Evolutionary conservation across 2,113 vertebrate species (phyloP), one percentile per base, ranked within the genome.

Genomic region (Thinocorus orbignyianus): DNA sequence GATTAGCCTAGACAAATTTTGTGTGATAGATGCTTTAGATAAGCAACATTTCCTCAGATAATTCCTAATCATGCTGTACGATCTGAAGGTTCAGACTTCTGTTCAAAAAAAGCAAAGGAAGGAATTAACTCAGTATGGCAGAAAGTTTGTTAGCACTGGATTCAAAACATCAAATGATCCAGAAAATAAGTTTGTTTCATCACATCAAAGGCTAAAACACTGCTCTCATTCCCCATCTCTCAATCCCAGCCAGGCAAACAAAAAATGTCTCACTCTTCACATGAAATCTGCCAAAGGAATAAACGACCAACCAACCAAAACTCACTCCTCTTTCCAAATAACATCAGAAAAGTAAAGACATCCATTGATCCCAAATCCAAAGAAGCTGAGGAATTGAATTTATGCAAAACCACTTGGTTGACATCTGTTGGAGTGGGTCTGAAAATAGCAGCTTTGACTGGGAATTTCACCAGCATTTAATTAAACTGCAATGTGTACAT

Each of bases 1-100:
- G 87, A 94, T 96, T 51, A 94, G 64, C 61, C 52, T 23, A 71
- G 65, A 68, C 64, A 74, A 87, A 87, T 48, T 35, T 20, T 74
- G 46, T 30, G 10, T 42, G 57, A 60, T 17, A n/a, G 14, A n/a
- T 37, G 78, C 35, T 81, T 26, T 64, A 78, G 65, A 74, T 52
- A 74, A 71, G 46, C 41, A 39, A 68, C 66, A 26, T 39, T 79
- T 72, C 74, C 62, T 5, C 13, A 37, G 65, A 65, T 37, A 71
- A 69, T 61, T 91, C 76, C 41, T 26, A 20, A 39, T 52, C 9
- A 13, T 5, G 33, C 39, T 0, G 54, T 8, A 30, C 52, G 68
- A 37, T 69, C 58, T 58, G 57, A 69, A 65, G 52, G 26, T 57
- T 80, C 39, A 49, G 72, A 4, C 16, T 57, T 10, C 6, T 35